Conservation (phyloP, 1,140 invertebrate genomes). For the Drosophila tsacasi region DNA sequence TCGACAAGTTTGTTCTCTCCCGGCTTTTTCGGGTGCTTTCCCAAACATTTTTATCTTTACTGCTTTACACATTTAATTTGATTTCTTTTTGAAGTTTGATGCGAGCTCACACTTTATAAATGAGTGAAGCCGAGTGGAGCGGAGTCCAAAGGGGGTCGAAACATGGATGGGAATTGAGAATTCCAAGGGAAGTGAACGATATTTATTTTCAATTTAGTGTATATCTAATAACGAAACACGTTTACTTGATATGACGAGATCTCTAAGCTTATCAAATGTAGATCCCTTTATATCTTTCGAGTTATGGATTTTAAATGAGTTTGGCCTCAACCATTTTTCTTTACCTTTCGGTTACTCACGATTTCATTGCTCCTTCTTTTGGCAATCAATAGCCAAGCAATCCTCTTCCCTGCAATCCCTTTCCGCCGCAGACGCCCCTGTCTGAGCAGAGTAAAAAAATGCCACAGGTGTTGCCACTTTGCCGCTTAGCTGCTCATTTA, state of each 20-base stretch:
- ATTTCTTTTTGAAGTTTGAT: conserved; percentile 84
- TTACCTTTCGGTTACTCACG: neutral
- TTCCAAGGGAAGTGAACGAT: neutral
- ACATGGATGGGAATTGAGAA: neutral
- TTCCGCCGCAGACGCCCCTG: conserved; percentile 24
- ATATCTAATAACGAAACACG: neutral
- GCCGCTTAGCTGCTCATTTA: conserved; percentile 76
- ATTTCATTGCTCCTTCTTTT: neutral
- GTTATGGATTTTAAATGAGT: too few species aligned
- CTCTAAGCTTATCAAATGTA: neutral
- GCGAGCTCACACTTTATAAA: conserved; percentile 52
- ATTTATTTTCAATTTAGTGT: neutral
- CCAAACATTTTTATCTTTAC: conserved; percentile 72
- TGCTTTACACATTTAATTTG: conserved; percentile 83
- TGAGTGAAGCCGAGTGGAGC: conserved; percentile 10
- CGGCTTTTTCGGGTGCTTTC: conserved; percentile 18
- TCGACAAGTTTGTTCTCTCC: conserved; percentile 60
- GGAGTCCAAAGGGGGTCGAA: conserved; percentile 12
- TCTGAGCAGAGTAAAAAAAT: conserved; percentile 31
- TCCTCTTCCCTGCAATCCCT: neutral
- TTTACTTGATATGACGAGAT: neutral
- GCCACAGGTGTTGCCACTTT: conserved; percentile 80
- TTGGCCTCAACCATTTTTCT: neutral
- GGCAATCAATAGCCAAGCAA: neutral
- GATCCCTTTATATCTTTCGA: neutral